These are phyloP conservation scores for Mesembrinibis cayennensis DNA, from an alignment of 2,113 vertebrate genomes.

Conservation along the genomic window DNA sequence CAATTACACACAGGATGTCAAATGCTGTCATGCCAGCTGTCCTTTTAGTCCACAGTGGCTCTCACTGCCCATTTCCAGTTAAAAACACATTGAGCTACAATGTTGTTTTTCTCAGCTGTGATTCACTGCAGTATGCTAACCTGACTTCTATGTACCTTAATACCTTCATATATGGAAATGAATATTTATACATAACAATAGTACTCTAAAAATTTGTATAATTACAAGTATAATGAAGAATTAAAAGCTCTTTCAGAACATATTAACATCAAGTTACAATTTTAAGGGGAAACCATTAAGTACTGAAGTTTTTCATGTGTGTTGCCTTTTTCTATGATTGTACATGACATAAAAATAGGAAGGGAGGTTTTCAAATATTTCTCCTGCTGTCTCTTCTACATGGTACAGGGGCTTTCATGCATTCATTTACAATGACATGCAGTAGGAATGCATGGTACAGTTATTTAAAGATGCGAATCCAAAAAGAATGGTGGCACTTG, in stretches of 20 bases:
- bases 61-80: constrained; percentile 31
- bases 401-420: not conserved
- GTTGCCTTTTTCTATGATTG: not conserved
- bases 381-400: not conserved
- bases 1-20: constrained; percentile 72
- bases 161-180: not conserved
- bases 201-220: not conserved
- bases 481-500: not conserved
- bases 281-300: not conserved
- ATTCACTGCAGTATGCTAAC: not conserved
- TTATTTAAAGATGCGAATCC: not conserved
- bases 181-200: not conserved
- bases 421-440: not conserved
- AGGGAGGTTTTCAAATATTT: not conserved
- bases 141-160: not conserved
- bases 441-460: not conserved
- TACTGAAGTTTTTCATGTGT: not conserved
- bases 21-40: constrained; percentile 66
- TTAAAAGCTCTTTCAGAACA: not conserved
- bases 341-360: not conserved
- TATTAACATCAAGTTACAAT: not conserved
- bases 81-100: not conserved
- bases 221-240: not conserved
- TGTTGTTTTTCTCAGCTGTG: not conserved
- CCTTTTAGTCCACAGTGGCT: constrained; percentile 12